Evolutionary conservation across 2,797 vertebrate genomes (phyloP).

Genomic region (Spondyliosoma cantharus): DNA sequence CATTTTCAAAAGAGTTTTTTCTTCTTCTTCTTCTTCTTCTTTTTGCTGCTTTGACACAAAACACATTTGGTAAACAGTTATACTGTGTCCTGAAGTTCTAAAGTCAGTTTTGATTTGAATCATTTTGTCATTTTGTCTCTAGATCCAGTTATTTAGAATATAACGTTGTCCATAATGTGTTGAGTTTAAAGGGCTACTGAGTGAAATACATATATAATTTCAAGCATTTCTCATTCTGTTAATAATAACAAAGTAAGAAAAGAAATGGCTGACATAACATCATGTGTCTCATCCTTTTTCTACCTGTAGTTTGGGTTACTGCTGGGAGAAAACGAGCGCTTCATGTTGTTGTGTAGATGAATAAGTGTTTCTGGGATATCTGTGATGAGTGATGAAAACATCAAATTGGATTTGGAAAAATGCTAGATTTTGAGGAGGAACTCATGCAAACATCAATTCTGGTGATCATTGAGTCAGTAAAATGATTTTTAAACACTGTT

Average conservation of each 20-base stretch:
- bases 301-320: background rate
- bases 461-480: background rate
- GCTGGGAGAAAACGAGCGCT: background rate
- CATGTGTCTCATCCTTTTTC: background rate
- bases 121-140: background rate
- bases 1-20: background rate
- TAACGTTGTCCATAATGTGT: background rate
- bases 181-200: background rate
- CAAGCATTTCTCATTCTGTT: background rate
- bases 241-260: background rate
- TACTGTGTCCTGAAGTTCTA: background rate
- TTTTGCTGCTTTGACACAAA: background rate
- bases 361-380: background rate
- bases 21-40: background rate
- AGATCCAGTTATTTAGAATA: background rate
- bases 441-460: background rate
- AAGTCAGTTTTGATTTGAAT: background rate
- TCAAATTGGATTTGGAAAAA: conserved; percentile 5
- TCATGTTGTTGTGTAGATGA: background rate
- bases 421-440: too few relatives aligned
- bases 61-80: conserved; percentile 4
- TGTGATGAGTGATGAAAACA: conserved; percentile 11
- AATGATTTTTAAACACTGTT: background rate
- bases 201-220: background rate
- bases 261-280: background rate